Base-by-base conservation (phyloP, 2,888 invertebrate species). In the Cheilosia vulpina region DNA sequence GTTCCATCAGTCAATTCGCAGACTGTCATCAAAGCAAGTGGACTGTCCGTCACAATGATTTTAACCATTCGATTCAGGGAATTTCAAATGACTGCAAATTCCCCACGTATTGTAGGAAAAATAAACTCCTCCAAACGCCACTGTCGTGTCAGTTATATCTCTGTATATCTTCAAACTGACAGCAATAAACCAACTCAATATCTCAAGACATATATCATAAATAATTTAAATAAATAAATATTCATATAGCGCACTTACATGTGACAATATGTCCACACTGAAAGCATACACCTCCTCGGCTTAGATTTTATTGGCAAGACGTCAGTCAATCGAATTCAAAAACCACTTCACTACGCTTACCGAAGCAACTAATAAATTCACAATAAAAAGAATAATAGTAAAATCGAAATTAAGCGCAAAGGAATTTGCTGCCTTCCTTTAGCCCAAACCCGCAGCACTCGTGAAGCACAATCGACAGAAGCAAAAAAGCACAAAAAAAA, bases 381-480 rank as follows among this genome's bases (percentile, higher is more conserved):
- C 76, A 58, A 27, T 19, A 60, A 52, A 63, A 81, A 80, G 76
- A 81, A 77, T 71, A 85, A 77, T 81, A 81, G 81, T 85, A 77
- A 81, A 81, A 77, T 77, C 57, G 76, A 81, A 85, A 77, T 77
- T 77, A 81, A 81, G 71, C 81, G 57, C 72, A 62, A 66, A 72
- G 85, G 75, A 85, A 76, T 76, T 71, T 72, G 71, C 80, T 85
- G 72, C 72, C 71, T 77, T 68, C 60, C 43, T 52, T 81, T 21
- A 53, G 41, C 57, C 31, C 66, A 77, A 81, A 75, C 57, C 62
- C 63, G 75, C 47, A 71, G 80, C 83, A 84, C 79, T 79, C 73
- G 75, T 80, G 63, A 80, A 69, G 60, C 75, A 84, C 79, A 84
- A 84, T 84, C 75, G 80, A 71, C 71, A 79, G 58, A 84, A 69